phyloP scores from a whole-genome alignment of 92 coral and sea anemone species.

The Zoanthus solanderi region DNA sequence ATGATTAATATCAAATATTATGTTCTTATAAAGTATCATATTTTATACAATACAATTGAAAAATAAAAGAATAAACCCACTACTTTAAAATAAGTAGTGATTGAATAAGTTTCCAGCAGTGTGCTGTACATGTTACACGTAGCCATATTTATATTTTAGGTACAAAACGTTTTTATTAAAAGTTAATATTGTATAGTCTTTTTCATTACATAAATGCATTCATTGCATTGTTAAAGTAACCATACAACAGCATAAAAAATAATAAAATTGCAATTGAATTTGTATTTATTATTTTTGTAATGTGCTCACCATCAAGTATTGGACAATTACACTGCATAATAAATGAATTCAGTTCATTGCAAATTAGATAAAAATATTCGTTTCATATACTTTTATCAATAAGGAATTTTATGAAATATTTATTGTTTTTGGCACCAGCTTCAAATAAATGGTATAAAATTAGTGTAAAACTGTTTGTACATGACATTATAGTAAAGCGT shows the following conservation, averaged over 20 bases:
- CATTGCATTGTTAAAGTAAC: neutral
- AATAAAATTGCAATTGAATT: neutral
- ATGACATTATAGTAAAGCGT: neutral
- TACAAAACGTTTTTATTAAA: neutral
- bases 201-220: neutral
- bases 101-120: neutral
- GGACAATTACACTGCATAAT: constrained; percentile 1
- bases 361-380: neutral
- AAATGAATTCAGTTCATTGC: neutral
- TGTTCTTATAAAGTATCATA: neutral
- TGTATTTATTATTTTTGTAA: neutral
- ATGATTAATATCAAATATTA: neutral
- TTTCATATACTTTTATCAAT: neutral
- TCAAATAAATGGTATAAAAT: neutral
- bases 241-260: neutral
- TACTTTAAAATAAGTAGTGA: too few relatives aligned
- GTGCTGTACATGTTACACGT: neutral
- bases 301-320: neutral
- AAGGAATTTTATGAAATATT: neutral
- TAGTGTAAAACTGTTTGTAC: constrained; percentile 1
- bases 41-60: too few relatives aligned
- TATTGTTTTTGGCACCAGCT: neutral
- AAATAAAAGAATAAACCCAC: too few relatives aligned
- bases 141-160: neutral
- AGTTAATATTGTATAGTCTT: too few relatives aligned